Evolutionary conservation across 2,888 invertebrate genomes (phyloP).

Genomic region (Sphaeridia pumilis): DNA sequence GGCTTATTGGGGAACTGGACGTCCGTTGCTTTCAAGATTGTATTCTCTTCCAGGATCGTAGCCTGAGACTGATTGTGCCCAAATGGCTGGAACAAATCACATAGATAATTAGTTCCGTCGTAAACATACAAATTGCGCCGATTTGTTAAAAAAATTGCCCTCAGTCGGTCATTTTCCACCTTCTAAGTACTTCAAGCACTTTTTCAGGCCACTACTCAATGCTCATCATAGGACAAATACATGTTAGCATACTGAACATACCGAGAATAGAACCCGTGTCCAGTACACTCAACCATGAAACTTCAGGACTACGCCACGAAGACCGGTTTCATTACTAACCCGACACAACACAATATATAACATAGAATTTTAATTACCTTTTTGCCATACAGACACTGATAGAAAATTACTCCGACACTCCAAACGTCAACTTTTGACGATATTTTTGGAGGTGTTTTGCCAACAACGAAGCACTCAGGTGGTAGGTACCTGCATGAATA

Average conservation of each 20-base stretch:
- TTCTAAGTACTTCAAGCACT: neutral
- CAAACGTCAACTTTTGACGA: slow-evolving; percentile 99
- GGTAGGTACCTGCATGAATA: slow-evolving; percentile 95
- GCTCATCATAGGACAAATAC: no score
- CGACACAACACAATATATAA: no score
- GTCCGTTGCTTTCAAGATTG: slow-evolving; percentile 97
- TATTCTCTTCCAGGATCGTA: slow-evolving; percentile 98
- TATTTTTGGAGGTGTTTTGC: slow-evolving; percentile 99
- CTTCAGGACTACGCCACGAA: no score
- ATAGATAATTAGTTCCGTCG: no score
- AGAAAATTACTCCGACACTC: slow-evolving; percentile 99
- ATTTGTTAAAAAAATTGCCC: no score
- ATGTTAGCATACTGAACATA: no score
- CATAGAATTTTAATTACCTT: slow-evolving; percentile 63
- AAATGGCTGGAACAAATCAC: slow-evolving; percentile 45
- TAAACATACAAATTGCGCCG: no score
- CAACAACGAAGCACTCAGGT: slow-evolving; percentile 98
- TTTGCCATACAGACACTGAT: slow-evolving; percentile 99
- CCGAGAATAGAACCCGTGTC: no score
- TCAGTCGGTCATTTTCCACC: neutral
- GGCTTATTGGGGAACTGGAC: slow-evolving; percentile 99
- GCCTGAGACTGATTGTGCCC: slow-evolving; percentile 99
- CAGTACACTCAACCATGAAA: no score
- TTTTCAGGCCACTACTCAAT: slow-evolving; percentile 8
- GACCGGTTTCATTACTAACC: no score